Base-by-base conservation (phyloP, 2,797 vertebrate genomes). In the Acridotheres tristis region DNA sequence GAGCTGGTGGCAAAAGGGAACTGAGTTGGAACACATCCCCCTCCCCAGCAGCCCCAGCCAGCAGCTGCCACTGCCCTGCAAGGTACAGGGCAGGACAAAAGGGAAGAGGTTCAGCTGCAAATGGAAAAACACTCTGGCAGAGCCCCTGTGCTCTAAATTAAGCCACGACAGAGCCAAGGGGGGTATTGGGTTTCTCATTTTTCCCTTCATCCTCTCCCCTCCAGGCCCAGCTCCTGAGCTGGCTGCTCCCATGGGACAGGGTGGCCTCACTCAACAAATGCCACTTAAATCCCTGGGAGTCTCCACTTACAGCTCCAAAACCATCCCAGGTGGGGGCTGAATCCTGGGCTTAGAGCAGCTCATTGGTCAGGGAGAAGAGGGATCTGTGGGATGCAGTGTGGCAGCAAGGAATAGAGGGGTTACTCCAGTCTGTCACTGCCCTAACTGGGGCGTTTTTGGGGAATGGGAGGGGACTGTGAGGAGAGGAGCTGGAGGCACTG, bases 71-170 rank as follows among this genome's bases (percentile, higher is more conserved):
- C 88, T 78, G 69, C 91, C 83, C 83, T 84, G 88, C 84, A 74
- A 89, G 72, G 57, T 27, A 4, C 72, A 32, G 50, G 16, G 61
- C 54, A 6, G 16, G 88, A 77, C 88, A 79, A 78, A 89, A 79
- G 76, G 81, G 75, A 88, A 15, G 55, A 75, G 48, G 30, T 30
- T 83, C 51, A 7, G 62, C 90, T 96, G 85, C 81, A 93, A 92
- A 95, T 95, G 91, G 95, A 96, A 96, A 94, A 94, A 65, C 36
- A 27, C 77, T 34, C 66, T 34, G 86, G 76, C 80, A 68, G 85
- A 83, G 81, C 55, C 88, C 43, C 85, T 2, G 22, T 13, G 76
- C 94, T 94, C 97, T 97, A 97, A 97, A 97, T 95, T 95, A 97
- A 97, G 92, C 82, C 25, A 16, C 0, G 0, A 3, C 30, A 9